Conservation (phyloP, 2,797 vertebrate species). For the Acanthis flammea region DNA sequence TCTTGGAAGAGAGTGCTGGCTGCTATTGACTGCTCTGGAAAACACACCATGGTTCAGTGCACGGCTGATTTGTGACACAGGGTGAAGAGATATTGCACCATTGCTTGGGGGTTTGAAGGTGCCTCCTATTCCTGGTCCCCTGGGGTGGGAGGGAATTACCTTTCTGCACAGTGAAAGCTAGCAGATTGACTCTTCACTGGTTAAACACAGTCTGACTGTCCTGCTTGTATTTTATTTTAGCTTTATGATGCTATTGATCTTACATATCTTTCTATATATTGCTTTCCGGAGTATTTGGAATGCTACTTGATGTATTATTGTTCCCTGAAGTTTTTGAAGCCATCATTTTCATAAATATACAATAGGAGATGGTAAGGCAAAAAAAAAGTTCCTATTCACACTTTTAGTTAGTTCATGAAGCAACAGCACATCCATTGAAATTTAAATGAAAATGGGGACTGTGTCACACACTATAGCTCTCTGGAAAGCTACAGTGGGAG, state of each 20-base stretch:
- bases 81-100: background rate
- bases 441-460: conserved; percentile 66
- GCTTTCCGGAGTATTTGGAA: background rate
- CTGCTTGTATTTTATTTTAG: conserved; percentile 18
- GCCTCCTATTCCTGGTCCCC: background rate
- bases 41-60: background rate
- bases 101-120: background rate
- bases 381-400: conserved; percentile 33
- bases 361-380: conserved; percentile 33
- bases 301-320: conserved; percentile 11
- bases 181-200: background rate
- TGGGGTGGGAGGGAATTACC: background rate
- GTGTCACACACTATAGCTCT: conserved; percentile 59
- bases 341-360: conserved; percentile 45
- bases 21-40: background rate
- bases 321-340: conserved; percentile 46
- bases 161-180: background rate
- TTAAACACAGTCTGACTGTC: background rate
- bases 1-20: background rate
- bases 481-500: conserved; percentile 57
- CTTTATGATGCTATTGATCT: background rate
- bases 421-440: conserved; percentile 56
- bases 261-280: background rate
- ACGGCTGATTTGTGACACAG: background rate
- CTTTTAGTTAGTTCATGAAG: conserved; percentile 49